These are phyloP conservation scores for Lasioglossum oenotherae DNA, from an alignment of 2,888 invertebrate species.

Conservation along the genomic window DNA sequence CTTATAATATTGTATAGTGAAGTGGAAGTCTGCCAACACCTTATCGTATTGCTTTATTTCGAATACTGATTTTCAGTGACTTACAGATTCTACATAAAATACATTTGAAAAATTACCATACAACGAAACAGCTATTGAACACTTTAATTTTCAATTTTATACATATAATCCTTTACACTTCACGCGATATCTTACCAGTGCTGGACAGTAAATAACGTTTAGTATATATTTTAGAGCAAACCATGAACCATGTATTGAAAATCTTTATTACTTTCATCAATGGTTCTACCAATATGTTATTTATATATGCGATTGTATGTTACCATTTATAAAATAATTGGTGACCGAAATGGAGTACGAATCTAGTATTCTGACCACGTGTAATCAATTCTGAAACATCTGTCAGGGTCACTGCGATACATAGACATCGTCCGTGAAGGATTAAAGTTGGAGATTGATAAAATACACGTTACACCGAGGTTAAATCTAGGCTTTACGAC, in stretches of 20 bases:
- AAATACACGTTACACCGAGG: neutral
- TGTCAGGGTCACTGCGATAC: too few species aligned
- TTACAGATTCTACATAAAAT: neutral
- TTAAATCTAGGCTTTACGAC: neutral
- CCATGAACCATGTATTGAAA: neutral
- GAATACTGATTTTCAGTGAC: neutral
- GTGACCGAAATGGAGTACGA: neutral
- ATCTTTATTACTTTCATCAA: neutral
- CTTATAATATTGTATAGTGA: neutral
- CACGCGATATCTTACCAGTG: too few species aligned
- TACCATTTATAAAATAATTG: neutral
- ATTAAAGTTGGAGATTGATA: neutral
- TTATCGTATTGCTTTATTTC: neutral
- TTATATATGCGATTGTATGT: neutral
- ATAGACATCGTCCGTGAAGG: neutral
- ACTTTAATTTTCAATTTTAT: neutral
- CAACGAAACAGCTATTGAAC: neutral
- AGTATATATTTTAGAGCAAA: neutral
- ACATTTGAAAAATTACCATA: neutral
- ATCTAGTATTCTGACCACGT: neutral
- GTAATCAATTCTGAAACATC: neutral
- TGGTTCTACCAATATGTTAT: neutral
- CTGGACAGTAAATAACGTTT: neutral
- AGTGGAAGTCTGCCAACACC: neutral
- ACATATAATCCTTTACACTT: neutral